phyloP scores from a whole-genome alignment of 2,797 vertebrate genomes.

The Atherinosoma microstoma region DNA sequence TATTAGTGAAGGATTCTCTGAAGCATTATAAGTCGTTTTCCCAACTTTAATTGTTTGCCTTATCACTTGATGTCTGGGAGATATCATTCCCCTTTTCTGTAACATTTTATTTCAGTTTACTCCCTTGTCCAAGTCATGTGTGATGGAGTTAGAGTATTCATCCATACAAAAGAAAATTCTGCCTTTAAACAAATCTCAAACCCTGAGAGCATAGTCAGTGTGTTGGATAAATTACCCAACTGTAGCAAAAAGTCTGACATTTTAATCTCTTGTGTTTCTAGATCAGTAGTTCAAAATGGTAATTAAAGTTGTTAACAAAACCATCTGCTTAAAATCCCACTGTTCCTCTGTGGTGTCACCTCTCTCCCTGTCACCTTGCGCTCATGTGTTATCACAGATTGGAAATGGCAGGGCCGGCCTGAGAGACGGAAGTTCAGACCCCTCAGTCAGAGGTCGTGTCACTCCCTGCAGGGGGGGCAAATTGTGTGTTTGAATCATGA shows the following conservation, averaged over 20 bases:
- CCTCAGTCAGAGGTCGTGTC: slow-evolving; percentile 73
- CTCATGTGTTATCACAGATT: slow-evolving; percentile 68
- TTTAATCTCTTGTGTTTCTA: background rate
- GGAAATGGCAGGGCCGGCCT: slow-evolving; percentile 61
- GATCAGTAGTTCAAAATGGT: slow-evolving; percentile 18
- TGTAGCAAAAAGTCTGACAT: background rate
- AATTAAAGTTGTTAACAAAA: slow-evolving; percentile 21
- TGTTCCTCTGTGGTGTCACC: slow-evolving; percentile 55
- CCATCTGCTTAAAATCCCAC: slow-evolving; percentile 16
- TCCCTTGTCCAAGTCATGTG: background rate
- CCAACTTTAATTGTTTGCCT: slow-evolving; percentile 64
- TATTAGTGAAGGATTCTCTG: slow-evolving; percentile 84
- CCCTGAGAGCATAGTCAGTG: background rate
- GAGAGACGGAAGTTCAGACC: slow-evolving; percentile 70
- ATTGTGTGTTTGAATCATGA: slow-evolving; percentile 44
- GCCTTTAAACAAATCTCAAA: background rate
- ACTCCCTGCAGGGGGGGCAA: slow-evolving; percentile 54
- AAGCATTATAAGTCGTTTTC: slow-evolving; percentile 80
- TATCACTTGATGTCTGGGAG: slow-evolving; percentile 51
- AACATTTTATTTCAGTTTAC: background rate
- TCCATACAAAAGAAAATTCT: background rate
- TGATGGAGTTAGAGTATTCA: background rate
- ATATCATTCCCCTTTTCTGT: background rate
- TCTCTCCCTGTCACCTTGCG: slow-evolving; percentile 65
- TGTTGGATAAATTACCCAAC: background rate